phyloP scores from a whole-genome alignment of 2,888 invertebrate species.

The Ferdinandea cuprea region DNA sequence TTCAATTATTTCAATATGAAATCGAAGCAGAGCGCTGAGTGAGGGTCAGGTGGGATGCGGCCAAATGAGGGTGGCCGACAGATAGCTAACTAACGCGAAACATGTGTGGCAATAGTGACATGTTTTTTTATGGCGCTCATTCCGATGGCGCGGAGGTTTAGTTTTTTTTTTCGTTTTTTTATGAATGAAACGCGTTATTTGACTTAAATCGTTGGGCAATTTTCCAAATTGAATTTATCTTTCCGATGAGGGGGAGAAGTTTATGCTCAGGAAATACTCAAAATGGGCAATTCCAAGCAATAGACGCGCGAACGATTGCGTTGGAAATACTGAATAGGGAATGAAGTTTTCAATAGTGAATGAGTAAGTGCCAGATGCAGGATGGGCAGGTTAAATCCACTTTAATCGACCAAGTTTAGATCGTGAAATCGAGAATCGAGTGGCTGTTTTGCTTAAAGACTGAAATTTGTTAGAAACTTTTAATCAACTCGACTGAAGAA shows the following conservation, averaged over 20 bases:
- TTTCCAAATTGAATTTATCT: slow-evolving; percentile 66
- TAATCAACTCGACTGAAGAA: too few relatives aligned
- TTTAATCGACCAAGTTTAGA: too few relatives aligned
- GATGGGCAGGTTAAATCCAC: too few relatives aligned
- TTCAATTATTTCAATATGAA: slow-evolving; percentile 74
- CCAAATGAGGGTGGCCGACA: slow-evolving; percentile 12
- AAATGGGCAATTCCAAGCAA: slow-evolving; percentile 9
- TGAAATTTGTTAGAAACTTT: too few relatives aligned
- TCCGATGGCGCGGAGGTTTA: slow-evolving; percentile 16
- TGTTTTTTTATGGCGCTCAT: slow-evolving; percentile 61
- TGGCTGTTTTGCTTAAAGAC: too few relatives aligned
- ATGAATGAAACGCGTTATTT: slow-evolving; percentile 66
- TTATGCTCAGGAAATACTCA: slow-evolving; percentile 18
- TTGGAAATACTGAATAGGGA: not conserved
- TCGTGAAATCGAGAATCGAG: too few relatives aligned
- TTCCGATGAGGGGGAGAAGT: slow-evolving; percentile 2
- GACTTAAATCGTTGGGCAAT: slow-evolving; percentile 67
- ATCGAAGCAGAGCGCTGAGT: slow-evolving; percentile 25
- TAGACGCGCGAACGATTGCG: not conserved
- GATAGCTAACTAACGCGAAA: slow-evolving; percentile 66
- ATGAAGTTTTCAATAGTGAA: not conserved
- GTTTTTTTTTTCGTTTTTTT: too few relatives aligned
- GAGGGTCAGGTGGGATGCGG: slow-evolving; percentile 13
- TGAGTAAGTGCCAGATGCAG: too few relatives aligned
- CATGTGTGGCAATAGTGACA: slow-evolving; percentile 51